Evolutionary conservation across 2,888 invertebrate species (phyloP).

Genomic region (Tetramorium bicarinatum): DNA sequence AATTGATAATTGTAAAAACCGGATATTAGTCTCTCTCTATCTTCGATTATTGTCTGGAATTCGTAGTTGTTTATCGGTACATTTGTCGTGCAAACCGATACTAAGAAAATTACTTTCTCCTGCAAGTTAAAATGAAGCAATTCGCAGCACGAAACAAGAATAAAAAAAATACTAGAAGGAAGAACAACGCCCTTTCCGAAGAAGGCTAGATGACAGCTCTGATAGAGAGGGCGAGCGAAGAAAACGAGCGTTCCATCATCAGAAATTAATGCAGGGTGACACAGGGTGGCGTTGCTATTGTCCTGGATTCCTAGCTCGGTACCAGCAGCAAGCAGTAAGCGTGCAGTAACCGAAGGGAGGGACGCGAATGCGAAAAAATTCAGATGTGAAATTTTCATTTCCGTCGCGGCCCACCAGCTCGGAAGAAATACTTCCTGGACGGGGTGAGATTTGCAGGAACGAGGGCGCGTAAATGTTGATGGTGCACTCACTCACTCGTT

Average conservation of each 20-base stretch:
- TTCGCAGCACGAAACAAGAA: not conserved
- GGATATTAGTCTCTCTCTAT: not conserved
- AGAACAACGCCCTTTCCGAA: conserved; percentile 36
- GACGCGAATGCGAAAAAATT: conserved; percentile 82
- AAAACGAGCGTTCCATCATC: conserved; percentile 69
- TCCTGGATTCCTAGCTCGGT: conserved; percentile 68
- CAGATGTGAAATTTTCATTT: conserved; percentile 86
- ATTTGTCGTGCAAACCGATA: not conserved
- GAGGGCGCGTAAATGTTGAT: conserved; percentile 49
- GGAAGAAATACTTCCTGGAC: conserved; percentile 86
- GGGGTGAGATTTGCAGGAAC: conserved; percentile 56
- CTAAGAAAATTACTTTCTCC: not conserved
- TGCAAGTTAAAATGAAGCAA: not conserved
- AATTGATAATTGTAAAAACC: not conserved
- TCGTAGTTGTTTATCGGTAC: not conserved
- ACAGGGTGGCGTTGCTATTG: conserved; percentile 80
- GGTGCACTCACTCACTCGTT: not conserved
- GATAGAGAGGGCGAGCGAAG: conserved; percentile 60
- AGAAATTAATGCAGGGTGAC: conserved; percentile 84
- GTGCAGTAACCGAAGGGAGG: conserved; percentile 65
- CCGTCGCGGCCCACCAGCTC: conserved; percentile 82
- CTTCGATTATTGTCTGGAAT: not conserved
- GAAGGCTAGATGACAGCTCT: conserved; percentile 31
- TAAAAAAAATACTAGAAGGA: conserved; percentile 13
- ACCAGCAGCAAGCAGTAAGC: conserved; percentile 59